Conservation (phyloP, 1,140 invertebrate genomes). For the Heliconius eleuchia region DNA sequence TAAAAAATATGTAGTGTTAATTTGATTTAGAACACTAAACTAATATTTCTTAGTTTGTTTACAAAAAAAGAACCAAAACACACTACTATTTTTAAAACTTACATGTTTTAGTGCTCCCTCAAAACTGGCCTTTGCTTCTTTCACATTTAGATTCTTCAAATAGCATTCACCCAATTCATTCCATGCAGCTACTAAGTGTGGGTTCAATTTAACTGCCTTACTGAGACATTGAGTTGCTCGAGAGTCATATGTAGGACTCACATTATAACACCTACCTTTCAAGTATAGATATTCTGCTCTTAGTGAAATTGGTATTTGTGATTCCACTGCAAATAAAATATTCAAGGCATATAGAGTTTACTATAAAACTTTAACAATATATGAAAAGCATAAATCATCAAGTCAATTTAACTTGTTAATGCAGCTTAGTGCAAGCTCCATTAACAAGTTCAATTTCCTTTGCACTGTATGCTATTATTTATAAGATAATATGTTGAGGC, state of each 20-base stretch:
- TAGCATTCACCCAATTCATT: slow-evolving; percentile 95
- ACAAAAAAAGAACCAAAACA: too few species aligned
- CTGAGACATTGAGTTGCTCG: slow-evolving; percentile 88
- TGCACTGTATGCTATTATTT: too few species aligned
- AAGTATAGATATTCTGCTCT: slow-evolving; percentile 87
- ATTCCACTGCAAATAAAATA: slow-evolving; percentile 62
- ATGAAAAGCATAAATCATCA: too few species aligned
- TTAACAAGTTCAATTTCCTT: too few species aligned
- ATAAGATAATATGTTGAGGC: too few species aligned
- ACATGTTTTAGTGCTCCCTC: slow-evolving; percentile 91
- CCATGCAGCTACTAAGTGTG: slow-evolving; percentile 91
- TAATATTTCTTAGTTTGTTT: too few species aligned
- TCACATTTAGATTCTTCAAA: slow-evolving; percentile 92
- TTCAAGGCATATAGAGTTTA: not conserved
- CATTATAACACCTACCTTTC: slow-evolving; percentile 89
- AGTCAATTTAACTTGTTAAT: too few species aligned
- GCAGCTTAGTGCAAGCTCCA: too few species aligned
- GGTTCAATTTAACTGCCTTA: slow-evolving; percentile 93
- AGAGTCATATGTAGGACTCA: slow-evolving; percentile 85
- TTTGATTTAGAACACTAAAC: too few species aligned
- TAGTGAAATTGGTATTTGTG: slow-evolving; percentile 76
- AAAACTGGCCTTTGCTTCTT: slow-evolving; percentile 93
- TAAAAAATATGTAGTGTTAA: not conserved
- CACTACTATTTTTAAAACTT: slow-evolving; percentile 51
- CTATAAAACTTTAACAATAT: too few species aligned